Conservation (phyloP, 1,140 invertebrate species). For the Rhizoglyphus robini region DNA sequence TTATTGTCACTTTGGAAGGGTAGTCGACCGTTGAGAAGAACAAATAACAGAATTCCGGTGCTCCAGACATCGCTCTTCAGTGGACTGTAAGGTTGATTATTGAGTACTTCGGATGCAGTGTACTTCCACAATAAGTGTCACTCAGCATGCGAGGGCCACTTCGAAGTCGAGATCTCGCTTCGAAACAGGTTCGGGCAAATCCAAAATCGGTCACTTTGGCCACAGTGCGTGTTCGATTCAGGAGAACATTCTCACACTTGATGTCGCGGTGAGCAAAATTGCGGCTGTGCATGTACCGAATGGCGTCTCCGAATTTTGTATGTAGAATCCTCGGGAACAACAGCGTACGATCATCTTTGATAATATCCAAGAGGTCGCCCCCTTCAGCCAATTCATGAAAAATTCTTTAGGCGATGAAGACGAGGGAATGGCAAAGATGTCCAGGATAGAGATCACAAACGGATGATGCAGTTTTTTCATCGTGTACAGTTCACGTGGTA, state of each 20-base stretch:
- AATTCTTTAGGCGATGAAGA: slow-evolving; percentile 39
- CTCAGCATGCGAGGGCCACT: slow-evolving; percentile 36
- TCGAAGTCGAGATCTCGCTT: slow-evolving; percentile 26
- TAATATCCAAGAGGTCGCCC: slow-evolving; percentile 11
- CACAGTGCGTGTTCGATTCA: slow-evolving; percentile 43
- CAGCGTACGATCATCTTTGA: background rate
- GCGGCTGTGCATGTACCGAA: slow-evolving; percentile 9
- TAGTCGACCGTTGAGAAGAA: slow-evolving; percentile 30
- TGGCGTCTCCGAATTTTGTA: slow-evolving; percentile 19
- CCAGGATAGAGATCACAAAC: background rate
- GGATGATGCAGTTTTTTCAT: slow-evolving; percentile 15
- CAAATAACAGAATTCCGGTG: slow-evolving; percentile 35
- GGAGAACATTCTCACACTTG: slow-evolving; percentile 86
- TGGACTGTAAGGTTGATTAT: slow-evolving; percentile 43
- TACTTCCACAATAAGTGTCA: slow-evolving; percentile 53
- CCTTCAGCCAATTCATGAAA: slow-evolving; percentile 35
- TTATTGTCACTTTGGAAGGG: slow-evolving; percentile 36
- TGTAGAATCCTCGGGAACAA: slow-evolving; percentile 8
- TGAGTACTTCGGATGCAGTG: slow-evolving; percentile 51
- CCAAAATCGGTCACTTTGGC: slow-evolving; percentile 22
- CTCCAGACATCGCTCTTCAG: slow-evolving; percentile 50
- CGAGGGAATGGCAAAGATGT: background rate
- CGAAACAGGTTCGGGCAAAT: slow-evolving; percentile 30
- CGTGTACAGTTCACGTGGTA: slow-evolving; percentile 21
- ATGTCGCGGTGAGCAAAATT: slow-evolving; percentile 79